Conservation (phyloP, 2,113 vertebrate species). For the Bubo blakistoni region DNA sequence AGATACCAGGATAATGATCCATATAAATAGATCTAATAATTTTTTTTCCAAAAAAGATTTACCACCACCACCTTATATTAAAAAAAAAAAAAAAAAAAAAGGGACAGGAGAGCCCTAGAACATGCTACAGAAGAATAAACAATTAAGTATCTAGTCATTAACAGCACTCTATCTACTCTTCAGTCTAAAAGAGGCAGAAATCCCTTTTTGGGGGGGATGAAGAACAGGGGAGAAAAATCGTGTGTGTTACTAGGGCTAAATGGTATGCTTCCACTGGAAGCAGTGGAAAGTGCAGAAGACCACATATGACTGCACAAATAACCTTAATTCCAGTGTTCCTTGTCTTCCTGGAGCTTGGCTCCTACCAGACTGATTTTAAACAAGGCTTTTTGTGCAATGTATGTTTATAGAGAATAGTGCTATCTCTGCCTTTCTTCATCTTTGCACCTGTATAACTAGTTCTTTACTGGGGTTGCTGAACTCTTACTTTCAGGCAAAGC, state of each 20-base stretch:
- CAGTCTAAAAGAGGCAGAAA: background rate
- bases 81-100: background rate
- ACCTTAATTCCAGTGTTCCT: background rate
- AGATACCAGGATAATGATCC: background rate
- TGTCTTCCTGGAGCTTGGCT: background rate
- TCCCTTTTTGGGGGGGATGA: background rate
- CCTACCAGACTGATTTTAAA: background rate
- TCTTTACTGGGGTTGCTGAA: background rate
- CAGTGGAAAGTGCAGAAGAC: background rate
- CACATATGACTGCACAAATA: background rate
- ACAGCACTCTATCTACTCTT: background rate
- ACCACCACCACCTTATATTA: background rate
- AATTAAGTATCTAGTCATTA: background rate
- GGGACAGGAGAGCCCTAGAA: background rate
- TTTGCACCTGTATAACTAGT: background rate
- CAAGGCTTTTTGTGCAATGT: background rate
- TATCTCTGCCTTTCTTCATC: background rate
- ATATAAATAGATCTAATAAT: background rate
- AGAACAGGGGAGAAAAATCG: background rate
- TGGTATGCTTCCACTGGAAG: background rate
- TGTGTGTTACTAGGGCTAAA: background rate
- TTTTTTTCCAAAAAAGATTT: background rate
- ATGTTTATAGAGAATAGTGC: fast-evolving
- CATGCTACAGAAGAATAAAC: background rate
- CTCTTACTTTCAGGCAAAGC: background rate